Conservation (phyloP, 2,113 vertebrate species). For the Corythornis vintsioides region DNA sequence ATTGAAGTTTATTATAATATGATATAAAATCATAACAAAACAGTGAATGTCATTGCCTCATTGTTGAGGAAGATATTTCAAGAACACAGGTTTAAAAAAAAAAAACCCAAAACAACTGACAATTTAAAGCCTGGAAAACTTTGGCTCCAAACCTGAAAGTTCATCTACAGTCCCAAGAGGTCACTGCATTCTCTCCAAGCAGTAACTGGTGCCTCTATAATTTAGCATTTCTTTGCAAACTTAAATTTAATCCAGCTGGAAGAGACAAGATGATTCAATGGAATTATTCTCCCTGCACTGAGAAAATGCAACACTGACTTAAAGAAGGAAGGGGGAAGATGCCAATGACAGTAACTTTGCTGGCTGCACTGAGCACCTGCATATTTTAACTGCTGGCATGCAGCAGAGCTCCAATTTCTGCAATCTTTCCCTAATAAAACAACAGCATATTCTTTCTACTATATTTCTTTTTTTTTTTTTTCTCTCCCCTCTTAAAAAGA, state of each 20-base stretch:
- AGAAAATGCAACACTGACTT: background rate
- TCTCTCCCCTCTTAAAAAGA: background rate
- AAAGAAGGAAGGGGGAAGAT: background rate
- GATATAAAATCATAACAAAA: background rate
- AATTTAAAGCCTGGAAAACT: conserved; percentile 17
- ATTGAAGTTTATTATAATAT: background rate
- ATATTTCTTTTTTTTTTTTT: background rate
- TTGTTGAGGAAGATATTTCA: background rate
- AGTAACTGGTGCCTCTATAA: conserved; percentile 9
- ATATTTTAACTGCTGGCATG: conserved; percentile 3
- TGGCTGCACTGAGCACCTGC: background rate
- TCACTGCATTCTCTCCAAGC: conserved; percentile 19
- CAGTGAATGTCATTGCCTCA: background rate
- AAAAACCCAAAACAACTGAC: background rate
- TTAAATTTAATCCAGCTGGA: background rate
- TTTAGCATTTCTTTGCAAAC: conserved; percentile 5
- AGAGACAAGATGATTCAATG: conserved; percentile 24
- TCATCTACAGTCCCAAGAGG: conserved; percentile 31
- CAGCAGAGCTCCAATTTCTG: background rate
- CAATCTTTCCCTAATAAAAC: background rate
- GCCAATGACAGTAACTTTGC: background rate
- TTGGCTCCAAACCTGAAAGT: conserved; percentile 27
- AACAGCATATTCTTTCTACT: background rate
- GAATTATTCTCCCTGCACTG: background rate
- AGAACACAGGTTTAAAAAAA: background rate